Base-by-base conservation (phyloP, 2,888 invertebrate genomes). In the Leptogaster cylindrica region DNA sequence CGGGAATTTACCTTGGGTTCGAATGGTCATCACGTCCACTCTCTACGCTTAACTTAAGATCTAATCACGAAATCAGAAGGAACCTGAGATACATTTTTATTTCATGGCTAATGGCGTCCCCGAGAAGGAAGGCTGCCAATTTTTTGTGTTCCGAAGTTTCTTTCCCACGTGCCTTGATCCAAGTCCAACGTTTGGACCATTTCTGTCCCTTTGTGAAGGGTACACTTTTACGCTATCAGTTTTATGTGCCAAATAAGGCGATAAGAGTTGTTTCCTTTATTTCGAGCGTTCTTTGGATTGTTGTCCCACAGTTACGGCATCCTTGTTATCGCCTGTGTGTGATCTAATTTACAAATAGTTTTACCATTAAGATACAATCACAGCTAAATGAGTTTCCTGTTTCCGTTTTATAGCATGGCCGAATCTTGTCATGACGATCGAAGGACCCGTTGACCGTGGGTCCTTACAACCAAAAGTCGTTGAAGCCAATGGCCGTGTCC, bases 311-410 rank as follows among this genome's bases (percentile, higher is more conserved):
- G 39, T 61, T 51, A 39, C 68, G 58, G 36, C 39, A 66, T 55
- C 31, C 46, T 23, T 58, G 58, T 46, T 67, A 67, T 66, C 65
- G 65, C 55, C 50, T 64, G 69, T 67, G 66, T 65, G 69, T 64
- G 69, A 69, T 69, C 67, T 69, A 69, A 69, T 69, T 69, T 69
- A 69, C 69, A 69, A 69, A 69, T 69, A 69, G 69, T 69, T 69
- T 69, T 69, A 69, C 67, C 67, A 67, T 69, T 67, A 65, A 67
- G 69, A 69, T 69, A 69, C 65, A 69, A 69, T 69, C 67, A 67
- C 41, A 41, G 64, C 67, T 55, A 52, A 69, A 67, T 61, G 66
- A 69, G 67, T 67, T 67, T 61, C 67, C 61, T 67, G 61, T 36
- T 50, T 50, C 61, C 61, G 61, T 61, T 61, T 61, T 61, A 61